These are phyloP conservation scores for Stenodema calcarata DNA, from an alignment of 2,888 invertebrate genomes.

Conservation along the genomic window DNA sequence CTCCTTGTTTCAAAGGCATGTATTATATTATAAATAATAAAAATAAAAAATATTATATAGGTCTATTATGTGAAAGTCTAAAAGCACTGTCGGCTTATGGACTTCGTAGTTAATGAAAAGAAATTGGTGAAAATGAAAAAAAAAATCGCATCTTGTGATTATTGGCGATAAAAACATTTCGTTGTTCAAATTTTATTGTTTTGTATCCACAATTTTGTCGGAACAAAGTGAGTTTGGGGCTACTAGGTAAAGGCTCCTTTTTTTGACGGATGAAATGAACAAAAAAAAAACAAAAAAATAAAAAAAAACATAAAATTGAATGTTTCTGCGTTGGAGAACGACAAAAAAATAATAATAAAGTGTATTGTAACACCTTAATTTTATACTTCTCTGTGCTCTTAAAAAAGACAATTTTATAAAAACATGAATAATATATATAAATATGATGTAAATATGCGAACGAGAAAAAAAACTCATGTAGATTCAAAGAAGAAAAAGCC, in stretches of 20 bases:
- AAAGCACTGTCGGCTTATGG: conserved; percentile 40
- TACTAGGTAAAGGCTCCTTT: conserved; percentile 32
- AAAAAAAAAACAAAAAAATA: not conserved
- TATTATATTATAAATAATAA: conserved; percentile 48
- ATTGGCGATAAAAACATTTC: conserved; percentile 36
- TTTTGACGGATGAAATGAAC: not conserved
- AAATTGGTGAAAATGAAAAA: not conserved
- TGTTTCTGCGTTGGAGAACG: not conserved
- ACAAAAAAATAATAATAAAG: not conserved
- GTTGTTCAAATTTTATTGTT: conserved; percentile 40
- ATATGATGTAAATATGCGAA: conserved; percentile 40
- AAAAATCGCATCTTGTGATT: conserved; percentile 38
- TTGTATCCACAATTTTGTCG: conserved; percentile 27
- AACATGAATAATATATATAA: conserved; percentile 32
- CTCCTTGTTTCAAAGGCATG: conserved; percentile 42
- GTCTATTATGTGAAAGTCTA: conserved; percentile 44
- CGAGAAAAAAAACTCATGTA: conserved; percentile 16
- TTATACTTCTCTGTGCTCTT: conserved; percentile 45
- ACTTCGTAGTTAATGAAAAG: conserved; percentile 45
- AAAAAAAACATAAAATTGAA: not conserved
- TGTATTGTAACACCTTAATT: conserved; percentile 39
- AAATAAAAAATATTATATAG: conserved; percentile 41
- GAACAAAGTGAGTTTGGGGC: conserved; percentile 42
- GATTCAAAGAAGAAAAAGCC: conserved; percentile 37
- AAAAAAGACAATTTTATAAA: conserved; percentile 38